Conservation (phyloP, 2,113 vertebrate species). For the Epinephelus fuscoguttatus region DNA sequence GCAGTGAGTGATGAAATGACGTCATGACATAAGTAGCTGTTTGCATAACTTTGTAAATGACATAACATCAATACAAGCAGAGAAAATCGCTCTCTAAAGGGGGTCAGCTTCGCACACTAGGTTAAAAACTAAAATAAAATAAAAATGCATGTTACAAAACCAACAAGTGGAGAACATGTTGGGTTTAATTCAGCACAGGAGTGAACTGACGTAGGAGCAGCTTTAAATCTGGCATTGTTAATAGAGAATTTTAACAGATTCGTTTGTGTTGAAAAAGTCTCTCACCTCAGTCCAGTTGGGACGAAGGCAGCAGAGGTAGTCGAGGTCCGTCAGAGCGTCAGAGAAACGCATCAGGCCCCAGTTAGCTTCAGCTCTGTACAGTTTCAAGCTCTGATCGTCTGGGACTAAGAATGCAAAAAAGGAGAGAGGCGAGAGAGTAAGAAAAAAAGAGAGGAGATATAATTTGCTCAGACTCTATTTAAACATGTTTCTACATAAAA, state of each 20-base stretch:
- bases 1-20: conserved; percentile 43
- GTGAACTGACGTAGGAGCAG: background rate
- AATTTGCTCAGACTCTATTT: background rate
- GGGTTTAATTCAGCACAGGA: background rate
- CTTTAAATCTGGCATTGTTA: background rate
- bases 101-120: background rate
- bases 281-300: conserved; percentile 87
- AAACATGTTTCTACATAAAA: background rate
- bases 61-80: conserved; percentile 56
- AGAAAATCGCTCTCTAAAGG: conserved; percentile 1
- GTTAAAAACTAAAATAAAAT: background rate
- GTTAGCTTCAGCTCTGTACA: conserved; percentile 84
- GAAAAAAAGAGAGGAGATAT: background rate
- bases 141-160: conserved; percentile 35
- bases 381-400: conserved; percentile 80
- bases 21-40: conserved; percentile 58
- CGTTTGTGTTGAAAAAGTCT: background rate
- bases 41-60: conserved; percentile 66
- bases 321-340: conserved; percentile 86
- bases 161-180: background rate
- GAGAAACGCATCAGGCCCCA: conserved; percentile 76
- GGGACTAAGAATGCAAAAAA: conserved; percentile 74
- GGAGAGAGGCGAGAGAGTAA: background rate
- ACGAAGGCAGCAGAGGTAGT: conserved; percentile 85
- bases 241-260: background rate